Conservation (phyloP, 1,140 invertebrate genomes). For the Drosophila repletoides region DNA sequence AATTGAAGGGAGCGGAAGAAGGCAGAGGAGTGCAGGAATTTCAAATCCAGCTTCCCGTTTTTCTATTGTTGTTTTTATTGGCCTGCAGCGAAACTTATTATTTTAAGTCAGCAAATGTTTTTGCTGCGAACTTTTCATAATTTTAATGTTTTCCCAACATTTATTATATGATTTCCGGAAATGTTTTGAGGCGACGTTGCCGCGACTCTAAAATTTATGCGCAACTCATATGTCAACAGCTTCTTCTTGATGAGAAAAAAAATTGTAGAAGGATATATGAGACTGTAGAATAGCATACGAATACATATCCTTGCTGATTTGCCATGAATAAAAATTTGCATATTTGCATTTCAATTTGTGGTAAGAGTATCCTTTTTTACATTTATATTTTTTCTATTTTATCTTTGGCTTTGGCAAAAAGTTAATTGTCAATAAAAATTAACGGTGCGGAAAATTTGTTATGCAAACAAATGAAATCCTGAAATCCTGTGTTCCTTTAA, state of each 20-base stretch:
- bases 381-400: constrained; percentile 28
- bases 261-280: constrained; percentile 15
- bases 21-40: constrained; percentile 36
- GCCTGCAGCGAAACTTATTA: constrained; percentile 70
- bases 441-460: constrained; percentile 82
- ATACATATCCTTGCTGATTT: constrained; percentile 39
- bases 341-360: constrained; percentile 77
- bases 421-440: constrained; percentile 82
- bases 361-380: constrained; percentile 23
- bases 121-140: constrained; percentile 33
- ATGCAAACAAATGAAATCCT: constrained; percentile 80
- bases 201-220: constrained; percentile 67
- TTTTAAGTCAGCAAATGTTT: constrained; percentile 64
- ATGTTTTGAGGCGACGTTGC: constrained; percentile 65
- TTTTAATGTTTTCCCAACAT: constrained; percentile 70
- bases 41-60: constrained; percentile 64
- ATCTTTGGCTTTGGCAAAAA: constrained; percentile 45
- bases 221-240: constrained; percentile 76
- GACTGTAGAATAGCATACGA: constrained; percentile 10
- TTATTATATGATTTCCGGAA: constrained; percentile 77
- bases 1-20: constrained; percentile 26
- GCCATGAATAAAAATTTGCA: constrained; percentile 56
- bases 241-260: constrained; percentile 27
- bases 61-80: constrained; percentile 76
- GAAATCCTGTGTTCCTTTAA: constrained; percentile 35